Evolutionary conservation across 2,797 vertebrate genomes (phyloP), one percentile per base, ranked within the genome.

Genomic region (Macrochelys suwanniensis): DNA sequence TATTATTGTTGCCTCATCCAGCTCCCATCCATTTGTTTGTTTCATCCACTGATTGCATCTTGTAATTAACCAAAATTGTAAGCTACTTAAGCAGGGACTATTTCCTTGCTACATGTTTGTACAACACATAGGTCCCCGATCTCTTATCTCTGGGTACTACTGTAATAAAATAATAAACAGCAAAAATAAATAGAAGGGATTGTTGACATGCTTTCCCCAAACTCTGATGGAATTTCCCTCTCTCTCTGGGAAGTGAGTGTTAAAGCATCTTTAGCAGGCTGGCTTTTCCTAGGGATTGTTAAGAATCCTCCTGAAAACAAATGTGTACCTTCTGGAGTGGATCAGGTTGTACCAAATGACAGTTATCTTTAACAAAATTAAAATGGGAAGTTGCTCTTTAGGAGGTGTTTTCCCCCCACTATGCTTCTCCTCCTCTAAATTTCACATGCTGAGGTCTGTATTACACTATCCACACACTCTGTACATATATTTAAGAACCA

Each of bases 61-160:
- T 47, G 50, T 95, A 92, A 89, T 87, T 47, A 82, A 31, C 37
- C 87, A 88, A 76, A 82, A 84, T 80, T 61, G 83, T 84, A 90
- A 86, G 68, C 85, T 97, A 83, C 81, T 90, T 76, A 88, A 90
- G 79, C 89, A 83, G 45, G 53, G 28, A 77, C 81, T 93, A 93
- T 93, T 49, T 56, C 50, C 81, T 95, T 86, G 61, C 47, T 95
- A 50, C 59, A 50, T 95, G 82, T 86, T 96, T 89, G 90, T n/a
- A 65, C 4, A 1, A 50, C 8, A 85, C 2, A 25, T 49, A 8
- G 0, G 13, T 93, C 87, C 25, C 33, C 59, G 21, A 42, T 92
- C 54, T 82, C 57, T 74, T 89, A 78, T 71, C 49, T 85, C 28
- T 50, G 1, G 15, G 59, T 81, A 53, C 76, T 51, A 25, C 56